Evolutionary conservation across 2,113 vertebrate species (phyloP), one percentile per base, ranked within the genome.

Genomic region (Urocitellus parryii): DNA sequence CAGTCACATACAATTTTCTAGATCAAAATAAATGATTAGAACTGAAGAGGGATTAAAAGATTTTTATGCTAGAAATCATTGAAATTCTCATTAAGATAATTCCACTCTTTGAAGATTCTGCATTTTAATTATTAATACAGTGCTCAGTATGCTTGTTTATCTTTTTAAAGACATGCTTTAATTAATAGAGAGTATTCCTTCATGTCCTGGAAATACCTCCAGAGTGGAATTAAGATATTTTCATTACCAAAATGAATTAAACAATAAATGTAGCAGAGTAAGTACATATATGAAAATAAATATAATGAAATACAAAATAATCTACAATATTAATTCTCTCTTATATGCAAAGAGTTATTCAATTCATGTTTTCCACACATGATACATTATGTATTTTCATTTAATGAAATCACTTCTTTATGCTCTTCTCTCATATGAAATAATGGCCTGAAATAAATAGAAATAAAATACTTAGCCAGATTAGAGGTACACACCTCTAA

Each of bases 121-220:
- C 51, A 87, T 88, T 95, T 83, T 96, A 90, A 94, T 82, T 83
- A 91, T 79, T 14, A 86, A 61, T 8, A 76, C 4, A 67, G 20
- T 65, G 51, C n/a, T 92, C 22, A 92, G 42, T 74, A 84, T 84
- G 85, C 58, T 88, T 87, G 25, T 58, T 80, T 51, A 27, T 48
- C 84, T 61, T 65, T 83, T 87, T 70, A 61, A 80, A 88, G 72
- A 91, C 94, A 91, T 39, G 20, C 29, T 94, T 94, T 94, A 92
- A 74, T 95, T 65, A 84, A 83, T 76, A 87, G 48, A 83, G 56
- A 2, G 12, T 86, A 25, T 87, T 83, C 5, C 56, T 82, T 91
- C 65, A 79, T 68, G 37, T 61, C 39, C n/a, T 53, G 1, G n/a
- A 90, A 93, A 92, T 88, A 96, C 17, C 10, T 79, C 10, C 29